Evolutionary conservation across 2,888 invertebrate species (phyloP).

Genomic region (Agonopterix heracliana): DNA sequence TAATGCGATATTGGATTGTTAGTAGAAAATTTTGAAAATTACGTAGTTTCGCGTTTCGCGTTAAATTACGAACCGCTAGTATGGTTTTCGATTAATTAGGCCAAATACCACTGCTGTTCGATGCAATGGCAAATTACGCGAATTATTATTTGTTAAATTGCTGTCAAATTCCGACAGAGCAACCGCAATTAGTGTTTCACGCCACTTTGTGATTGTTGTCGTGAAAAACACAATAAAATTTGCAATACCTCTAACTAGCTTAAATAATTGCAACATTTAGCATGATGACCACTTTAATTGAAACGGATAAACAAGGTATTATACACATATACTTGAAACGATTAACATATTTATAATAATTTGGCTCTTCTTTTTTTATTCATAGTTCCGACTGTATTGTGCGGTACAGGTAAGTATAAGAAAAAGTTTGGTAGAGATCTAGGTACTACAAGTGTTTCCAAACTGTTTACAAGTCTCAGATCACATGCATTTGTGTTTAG

Average conservation of each 20-base stretch:
- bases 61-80: slow-evolving; percentile 12
- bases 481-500: too few relatives aligned
- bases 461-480: too few relatives aligned
- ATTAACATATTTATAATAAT: too few relatives aligned
- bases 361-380: too few relatives aligned
- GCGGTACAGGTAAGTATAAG: too few relatives aligned
- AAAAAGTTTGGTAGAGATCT: too few relatives aligned
- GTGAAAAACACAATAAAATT: not conserved
- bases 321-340: too few relatives aligned
- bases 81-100: slow-evolving; percentile 24
- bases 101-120: slow-evolving; percentile 21
- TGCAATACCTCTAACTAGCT: not conserved
- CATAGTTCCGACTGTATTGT: too few relatives aligned
- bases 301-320: too few relatives aligned
- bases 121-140: slow-evolving; percentile 42
- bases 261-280: not conserved
- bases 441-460: too few relatives aligned
- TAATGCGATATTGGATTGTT: too few relatives aligned
- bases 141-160: slow-evolving; percentile 44
- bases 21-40: slow-evolving; percentile 3
- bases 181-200: slow-evolving; percentile 19
- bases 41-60: slow-evolving; percentile 4
- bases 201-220: too few relatives aligned
- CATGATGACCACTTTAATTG: not conserved
- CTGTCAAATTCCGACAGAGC: slow-evolving; percentile 35